phyloP scores from a whole-genome alignment of 2,113 vertebrate species.

The Myotis davidii region DNA sequence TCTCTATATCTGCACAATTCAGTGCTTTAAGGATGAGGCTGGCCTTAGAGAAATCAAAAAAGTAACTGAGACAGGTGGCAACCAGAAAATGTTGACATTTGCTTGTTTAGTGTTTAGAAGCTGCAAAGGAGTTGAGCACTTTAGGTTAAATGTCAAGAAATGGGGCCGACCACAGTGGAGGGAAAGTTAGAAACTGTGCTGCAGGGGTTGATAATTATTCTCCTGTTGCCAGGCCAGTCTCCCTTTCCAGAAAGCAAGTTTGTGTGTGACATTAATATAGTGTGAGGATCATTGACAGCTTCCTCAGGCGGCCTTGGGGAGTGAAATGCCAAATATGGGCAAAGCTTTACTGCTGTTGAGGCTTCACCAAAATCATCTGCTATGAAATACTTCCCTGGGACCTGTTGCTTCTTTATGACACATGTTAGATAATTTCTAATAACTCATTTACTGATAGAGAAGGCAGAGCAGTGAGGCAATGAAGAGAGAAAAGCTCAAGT shows the following conservation, averaged over 20 bases:
- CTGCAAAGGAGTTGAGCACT: neutral
- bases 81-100: neutral
- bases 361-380: neutral
- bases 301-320: slow-evolving; percentile 10
- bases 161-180: neutral
- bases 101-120: neutral
- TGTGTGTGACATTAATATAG: neutral
- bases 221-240: neutral
- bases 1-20: neutral
- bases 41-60: neutral
- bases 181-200: neutral
- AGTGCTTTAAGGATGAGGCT: neutral
- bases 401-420: neutral
- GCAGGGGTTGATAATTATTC: neutral
- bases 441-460: neutral
- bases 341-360: neutral
- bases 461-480: neutral
- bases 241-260: neutral
- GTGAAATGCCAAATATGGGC: slow-evolving; percentile 14
- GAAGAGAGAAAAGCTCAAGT: neutral
- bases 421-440: neutral
- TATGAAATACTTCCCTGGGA: neutral
- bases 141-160: neutral
- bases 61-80: neutral
- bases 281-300: neutral